Evolutionary conservation across 2,888 invertebrate genomes (phyloP), one percentile per base, ranked within the genome.

Genomic region (Dromius quadrimaculatus): DNA sequence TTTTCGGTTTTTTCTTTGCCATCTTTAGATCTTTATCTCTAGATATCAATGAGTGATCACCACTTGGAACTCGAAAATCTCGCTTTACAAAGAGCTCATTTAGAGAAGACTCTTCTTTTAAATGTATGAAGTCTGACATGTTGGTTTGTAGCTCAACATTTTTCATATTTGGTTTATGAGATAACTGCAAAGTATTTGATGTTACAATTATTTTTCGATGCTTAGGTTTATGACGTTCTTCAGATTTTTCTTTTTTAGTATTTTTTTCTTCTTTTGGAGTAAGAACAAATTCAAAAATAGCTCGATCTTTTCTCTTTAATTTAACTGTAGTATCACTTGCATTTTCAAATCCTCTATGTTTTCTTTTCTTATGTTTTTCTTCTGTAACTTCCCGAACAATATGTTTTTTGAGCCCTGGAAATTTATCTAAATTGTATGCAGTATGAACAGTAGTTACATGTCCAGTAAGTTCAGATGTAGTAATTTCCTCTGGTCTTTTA

Each of bases 181-280:
- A 9, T 47, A 41, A 17, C 38, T 61, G 36, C 9, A 70, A 28
- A 43, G 70, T 70, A 62, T 70, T 47, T 47, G 70, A 70, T 1
- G 41, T 62, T 11, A 70, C 70, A 38, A 70, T 70, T 9, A 70
- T 62, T 70, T 62, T 61, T 36, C 50, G 13, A 5, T 32, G 23
- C 19, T 41, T 59, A 8, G 20, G 6, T 45, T 28, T 64, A 17
- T 20, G 11, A 19, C 47, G 47, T 32, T 23, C 23, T 41, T n/a
- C n/a, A n/a, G 23, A 28, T 28, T 54, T 54, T 28, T 23, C 50
- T 6, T 11, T 17, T 36, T 20, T 59, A 20, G 36, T 23, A 41
- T 8, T 41, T 36, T 62, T 11, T 23, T 38, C 38, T 1, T 57
- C 17, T 41, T 43, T 62, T 23, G 43, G 45, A 1, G 34, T 28